Percentiles rank a stretch among this genome's conserved stretches.
phyloP scores from a whole-genome alignment of 2,113 vertebrate genomes.

The Taxidea taxus region DNA sequence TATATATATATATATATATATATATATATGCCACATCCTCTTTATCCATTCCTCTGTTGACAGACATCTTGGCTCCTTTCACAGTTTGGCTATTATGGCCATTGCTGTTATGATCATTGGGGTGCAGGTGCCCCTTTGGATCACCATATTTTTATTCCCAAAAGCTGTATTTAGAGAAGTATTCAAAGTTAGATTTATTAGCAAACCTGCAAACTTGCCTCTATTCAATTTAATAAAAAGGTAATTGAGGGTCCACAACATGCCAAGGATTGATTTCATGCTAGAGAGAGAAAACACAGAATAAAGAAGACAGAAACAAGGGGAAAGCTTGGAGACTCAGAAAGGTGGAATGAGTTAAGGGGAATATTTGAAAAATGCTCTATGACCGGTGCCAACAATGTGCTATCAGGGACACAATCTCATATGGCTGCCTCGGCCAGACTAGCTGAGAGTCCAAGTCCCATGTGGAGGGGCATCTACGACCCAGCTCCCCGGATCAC shows the following conservation, averaged over 20 bases:
- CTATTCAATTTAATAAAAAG: background rate
- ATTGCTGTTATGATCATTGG: background rate
- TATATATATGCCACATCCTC: background rate
- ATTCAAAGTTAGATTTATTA: background rate
- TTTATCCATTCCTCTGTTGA: background rate
- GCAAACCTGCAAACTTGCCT: background rate
- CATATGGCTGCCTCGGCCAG: too few species aligned
- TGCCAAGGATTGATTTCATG: background rate
- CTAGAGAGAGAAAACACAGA: background rate
- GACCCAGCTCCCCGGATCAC: fast-evolving
- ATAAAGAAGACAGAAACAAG: background rate
- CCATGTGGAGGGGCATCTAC: background rate
- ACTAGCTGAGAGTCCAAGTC: background rate
- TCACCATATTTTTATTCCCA: background rate
- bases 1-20: too few species aligned
- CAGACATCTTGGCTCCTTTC: background rate
- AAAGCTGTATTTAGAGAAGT: background rate
- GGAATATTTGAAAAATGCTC: constrained; percentile 11
- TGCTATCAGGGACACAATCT: background rate
- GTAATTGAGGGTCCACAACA: background rate
- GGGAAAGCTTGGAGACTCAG: background rate
- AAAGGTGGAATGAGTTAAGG: background rate
- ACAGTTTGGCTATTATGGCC: background rate
- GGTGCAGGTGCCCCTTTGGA: background rate
- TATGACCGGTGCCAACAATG: background rate